phyloP scores from a whole-genome alignment of 2,888 invertebrate genomes.

The Pristionchus fissidentatus region DNA sequence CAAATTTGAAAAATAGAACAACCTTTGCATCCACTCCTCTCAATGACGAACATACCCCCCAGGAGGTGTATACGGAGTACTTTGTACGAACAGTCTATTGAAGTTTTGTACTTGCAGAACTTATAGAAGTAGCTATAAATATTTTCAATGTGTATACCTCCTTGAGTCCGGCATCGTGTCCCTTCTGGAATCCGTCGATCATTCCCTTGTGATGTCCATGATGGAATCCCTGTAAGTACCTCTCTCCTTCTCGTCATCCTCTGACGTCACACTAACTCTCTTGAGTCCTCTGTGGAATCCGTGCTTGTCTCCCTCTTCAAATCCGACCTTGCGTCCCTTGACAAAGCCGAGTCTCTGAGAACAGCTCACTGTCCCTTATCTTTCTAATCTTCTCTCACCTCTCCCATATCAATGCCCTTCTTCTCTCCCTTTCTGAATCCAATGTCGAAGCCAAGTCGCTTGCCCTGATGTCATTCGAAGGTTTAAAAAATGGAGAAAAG shows the following conservation, averaged over 20 bases:
- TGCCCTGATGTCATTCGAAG: background rate
- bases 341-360: constrained; percentile 3
- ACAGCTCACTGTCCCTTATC: too few relatives aligned
- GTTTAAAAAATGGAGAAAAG: background rate
- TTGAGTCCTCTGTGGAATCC: constrained; percentile 22
- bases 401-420: constrained; percentile 17
- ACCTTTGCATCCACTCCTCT: too few relatives aligned
- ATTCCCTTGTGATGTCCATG: constrained; percentile 9
- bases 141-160: background rate
- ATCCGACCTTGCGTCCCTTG: constrained; percentile 24
- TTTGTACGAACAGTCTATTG: too few relatives aligned
- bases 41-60: too few relatives aligned
- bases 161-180: constrained; percentile 34
- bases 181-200: constrained; percentile 21
- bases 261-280: background rate
- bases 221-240: constrained; percentile 34
- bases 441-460: background rate
- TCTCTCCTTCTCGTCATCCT: background rate
- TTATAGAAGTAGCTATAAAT: background rate
- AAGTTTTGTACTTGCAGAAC: too few relatives aligned
- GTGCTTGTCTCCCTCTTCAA: constrained; percentile 3
- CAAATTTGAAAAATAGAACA: background rate
- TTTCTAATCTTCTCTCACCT: background rate
- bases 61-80: too few relatives aligned
- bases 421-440: constrained; percentile 34